Base-by-base conservation (phyloP, 23 tunicate species). In the Clavelina lepadiformis region DNA sequence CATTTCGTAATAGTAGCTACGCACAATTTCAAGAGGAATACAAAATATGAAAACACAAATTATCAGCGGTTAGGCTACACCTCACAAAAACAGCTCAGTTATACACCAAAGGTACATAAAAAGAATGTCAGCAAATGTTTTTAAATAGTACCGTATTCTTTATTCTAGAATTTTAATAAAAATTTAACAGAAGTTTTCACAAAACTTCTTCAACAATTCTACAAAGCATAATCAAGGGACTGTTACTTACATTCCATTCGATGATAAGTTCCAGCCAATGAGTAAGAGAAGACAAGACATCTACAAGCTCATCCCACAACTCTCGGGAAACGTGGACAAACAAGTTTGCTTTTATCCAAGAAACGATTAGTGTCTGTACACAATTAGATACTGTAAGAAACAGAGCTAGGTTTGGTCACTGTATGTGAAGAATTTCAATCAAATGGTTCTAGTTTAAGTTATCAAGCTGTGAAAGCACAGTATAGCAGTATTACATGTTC, bases 171-270 rank as follows among this genome's bases (percentile, higher is more conserved):
- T 8, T 55, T 13, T 55, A 55, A 18, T 13, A 20, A 55, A n/a
- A 55, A 23, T 13, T 13, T 20, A 55, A 55, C 23, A 18, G 8
- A 11, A 11, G 11, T 55, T 55, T 18, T 19, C 20, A 55, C 8
- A 7, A 13, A 18, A 44, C 13, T 13, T 44, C 13, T 13, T 44
- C 18, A 44, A 13, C 18, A 13, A 44, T 44, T 44, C 50, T 13
- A 44, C 50, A 44, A 44, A 13, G 13, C 18, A 18, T 13, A 13
- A n/a, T n/a, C n/a, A n/a, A n/a, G n/a, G n/a, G n/a, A n/a, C n/a
- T n/a, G n/a, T n/a, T n/a, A 88, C 96, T 73, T 35, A 88, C 96
- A 13, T 86, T 73, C 98, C 98, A 91, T 54, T 91, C 98, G 6
- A 55, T 53, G 28, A 91, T 73, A 11, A 91, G 74, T 28, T 82